Conservation (phyloP, 1,140 invertebrate species). For the Hylaeus volcanicus region DNA sequence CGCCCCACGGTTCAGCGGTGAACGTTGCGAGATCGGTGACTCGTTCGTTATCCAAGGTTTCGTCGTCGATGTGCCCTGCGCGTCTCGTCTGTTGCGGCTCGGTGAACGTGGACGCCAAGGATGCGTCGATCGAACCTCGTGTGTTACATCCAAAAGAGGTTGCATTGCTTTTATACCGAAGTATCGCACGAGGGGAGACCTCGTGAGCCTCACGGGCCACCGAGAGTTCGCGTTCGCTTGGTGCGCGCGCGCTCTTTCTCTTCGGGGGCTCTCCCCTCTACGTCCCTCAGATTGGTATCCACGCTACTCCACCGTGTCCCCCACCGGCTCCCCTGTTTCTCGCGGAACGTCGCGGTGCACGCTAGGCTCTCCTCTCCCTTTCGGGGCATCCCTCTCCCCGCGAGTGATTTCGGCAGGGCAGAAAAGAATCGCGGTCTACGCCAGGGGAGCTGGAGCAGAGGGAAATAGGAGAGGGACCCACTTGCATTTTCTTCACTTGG, state of each 20-base stretch:
- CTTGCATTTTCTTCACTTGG: conserved; percentile 41
- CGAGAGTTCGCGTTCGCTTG: conserved; percentile 65
- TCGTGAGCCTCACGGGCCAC: conserved; percentile 64
- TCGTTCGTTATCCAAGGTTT: not conserved
- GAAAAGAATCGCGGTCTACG: conserved; percentile 39
- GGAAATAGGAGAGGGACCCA: conserved; percentile 20
- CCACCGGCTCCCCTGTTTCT: conserved; percentile 26
- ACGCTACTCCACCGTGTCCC: not conserved
- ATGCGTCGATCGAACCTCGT: conserved; percentile 70
- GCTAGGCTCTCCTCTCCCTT: conserved; percentile 20
- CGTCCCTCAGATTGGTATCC: conserved; percentile 52
- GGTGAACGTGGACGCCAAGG: conserved; percentile 50
- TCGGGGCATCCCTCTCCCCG: conserved; percentile 52
- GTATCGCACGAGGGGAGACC: conserved; percentile 75
- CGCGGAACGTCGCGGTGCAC: not conserved
- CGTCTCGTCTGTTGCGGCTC: not conserved
- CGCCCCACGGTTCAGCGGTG: too few species aligned
- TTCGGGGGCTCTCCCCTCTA: conserved; percentile 53
- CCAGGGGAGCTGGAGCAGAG: not conserved
- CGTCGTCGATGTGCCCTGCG: too few species aligned
- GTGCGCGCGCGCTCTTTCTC: conserved; percentile 31
- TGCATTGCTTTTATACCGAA: conserved; percentile 81
- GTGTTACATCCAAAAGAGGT: conserved; percentile 80
- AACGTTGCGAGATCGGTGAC: too few species aligned
- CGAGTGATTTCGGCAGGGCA: conserved; percentile 55